Evolutionary conservation across 1,140 invertebrate species (phyloP).

Genomic region (Rhagoletis zephyria): DNA sequence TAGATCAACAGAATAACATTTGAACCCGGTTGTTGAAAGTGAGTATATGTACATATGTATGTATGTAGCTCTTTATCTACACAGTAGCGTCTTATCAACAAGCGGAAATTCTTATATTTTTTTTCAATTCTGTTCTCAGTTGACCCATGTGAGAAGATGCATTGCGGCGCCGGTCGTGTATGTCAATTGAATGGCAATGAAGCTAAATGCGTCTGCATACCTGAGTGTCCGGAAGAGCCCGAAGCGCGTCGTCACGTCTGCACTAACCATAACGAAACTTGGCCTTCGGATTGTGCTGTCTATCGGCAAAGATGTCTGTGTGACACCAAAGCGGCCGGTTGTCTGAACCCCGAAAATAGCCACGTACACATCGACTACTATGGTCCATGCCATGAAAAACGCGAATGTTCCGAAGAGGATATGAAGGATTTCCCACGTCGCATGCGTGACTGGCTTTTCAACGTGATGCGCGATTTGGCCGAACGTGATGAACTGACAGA

Average conservation of each 20-base stretch:
- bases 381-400: conserved; percentile 85
- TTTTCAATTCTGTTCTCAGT: conserved; percentile 51
- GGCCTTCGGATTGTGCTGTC: conserved; percentile 91
- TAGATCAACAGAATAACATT: conserved; percentile 61
- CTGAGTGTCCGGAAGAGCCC: conserved; percentile 84
- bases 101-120: background rate
- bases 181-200: conserved; percentile 85
- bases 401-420: conserved; percentile 84
- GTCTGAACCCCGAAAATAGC: conserved; percentile 82
- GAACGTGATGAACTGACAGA: conserved; percentile 89
- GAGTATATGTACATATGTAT: conserved; percentile 38
- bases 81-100: too few species aligned
- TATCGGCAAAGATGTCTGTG: conserved; percentile 92
- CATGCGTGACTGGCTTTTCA: conserved; percentile 97
- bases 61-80: background rate
- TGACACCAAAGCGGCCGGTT: conserved; percentile 82
- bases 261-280: conserved; percentile 94
- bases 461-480: conserved; percentile 94
- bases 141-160: conserved; percentile 88
- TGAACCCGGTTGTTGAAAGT: conserved; percentile 67
- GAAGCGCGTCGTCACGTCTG: conserved; percentile 89
- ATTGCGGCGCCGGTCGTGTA: conserved; percentile 90
- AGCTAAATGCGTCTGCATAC: conserved; percentile 89
- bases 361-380: conserved; percentile 96
- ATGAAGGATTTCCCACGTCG: conserved; percentile 92